Evolutionary conservation across 2,113 vertebrate genomes (phyloP), one percentile per base, ranked within the genome.

Genomic region (Gobiocypris rarus): DNA sequence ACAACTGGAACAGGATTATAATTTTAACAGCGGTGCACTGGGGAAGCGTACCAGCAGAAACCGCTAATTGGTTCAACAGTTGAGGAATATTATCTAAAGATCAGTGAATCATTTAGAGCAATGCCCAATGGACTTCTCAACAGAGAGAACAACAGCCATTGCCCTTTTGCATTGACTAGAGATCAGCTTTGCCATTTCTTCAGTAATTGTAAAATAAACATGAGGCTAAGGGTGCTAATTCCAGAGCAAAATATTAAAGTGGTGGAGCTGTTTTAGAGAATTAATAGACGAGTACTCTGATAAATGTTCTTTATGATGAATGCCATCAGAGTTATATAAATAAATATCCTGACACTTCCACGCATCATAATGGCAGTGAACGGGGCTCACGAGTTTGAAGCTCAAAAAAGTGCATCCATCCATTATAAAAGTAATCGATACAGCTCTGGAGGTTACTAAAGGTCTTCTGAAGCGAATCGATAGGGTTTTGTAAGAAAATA

Each of bases 81-180:
- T 82, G 80, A 70, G 65, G 65, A 82, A 82, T 70, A 82, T 82
- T 70, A 82, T 82, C 80, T 56, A 71, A 82, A 71, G 48, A 82
- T 82, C 65, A 82, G 65, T 82, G 80, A 82, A 70, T 82, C 63
- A 24, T 70, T 82, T 70, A 52, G 45, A 82, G 54, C 65, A 54
- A 41, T 56, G 7, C 80, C 19, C 65, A 9, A 11, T 41, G 80
- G 80, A 50, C 26, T 82, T 19, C 22, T 82, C 48, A 17, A 71
- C 48, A 70, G 11, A 34, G 9, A 22, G 31, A 82, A 82, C 65
- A 54, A 82, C 79, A 70, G 65, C 19, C 48, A 54, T 70, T 70
- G 63, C 48, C 61, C 79, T 70, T 54, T 70, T 70, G 19, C 26
- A 70, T 7, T 70, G 63, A 81, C 43, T 81, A 67, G 15, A 69